Percentiles rank a stretch among this genome's conserved stretches.
phyloP scores from a whole-genome alignment of 2,797 vertebrate species.

The Hylomyscus alleni region DNA sequence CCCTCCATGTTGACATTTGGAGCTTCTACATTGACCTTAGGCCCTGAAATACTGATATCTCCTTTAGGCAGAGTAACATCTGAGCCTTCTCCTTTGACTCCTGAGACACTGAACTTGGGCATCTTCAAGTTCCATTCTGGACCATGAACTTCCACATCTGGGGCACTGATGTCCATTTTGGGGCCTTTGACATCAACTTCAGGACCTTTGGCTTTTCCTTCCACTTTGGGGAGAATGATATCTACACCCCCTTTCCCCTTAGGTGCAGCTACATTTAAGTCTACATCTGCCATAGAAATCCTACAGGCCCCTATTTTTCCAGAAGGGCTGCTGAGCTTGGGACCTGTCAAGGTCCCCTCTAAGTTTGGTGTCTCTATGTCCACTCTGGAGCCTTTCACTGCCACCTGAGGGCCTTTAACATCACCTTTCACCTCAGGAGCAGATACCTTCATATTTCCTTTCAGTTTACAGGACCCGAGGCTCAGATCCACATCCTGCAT shows the following conservation, averaged over 20 bases:
- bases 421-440: slow-evolving; percentile 78
- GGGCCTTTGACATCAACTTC: slow-evolving; percentile 84
- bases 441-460: slow-evolving; percentile 67
- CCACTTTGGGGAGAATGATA: slow-evolving; percentile 77
- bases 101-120: slow-evolving; percentile 81
- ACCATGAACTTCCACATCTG: slow-evolving; percentile 37
- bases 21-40: slow-evolving; percentile 79
- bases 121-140: slow-evolving; percentile 84
- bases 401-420: slow-evolving; percentile 77
- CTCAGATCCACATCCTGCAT: slow-evolving; percentile 88
- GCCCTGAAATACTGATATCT: slow-evolving; percentile 75
- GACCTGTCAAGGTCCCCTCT: slow-evolving; percentile 81
- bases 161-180: neutral
- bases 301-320: slow-evolving; percentile 75
- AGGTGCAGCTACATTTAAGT: slow-evolving; percentile 84
- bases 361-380: slow-evolving; percentile 76
- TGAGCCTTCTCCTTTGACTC: slow-evolving; percentile 76
- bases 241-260: slow-evolving; percentile 86
- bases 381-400: slow-evolving; percentile 78
- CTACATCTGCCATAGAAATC: slow-evolving; percentile 87
- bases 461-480: slow-evolving; percentile 81
- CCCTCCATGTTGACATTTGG: slow-evolving; percentile 77
- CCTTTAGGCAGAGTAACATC: slow-evolving; percentile 70
- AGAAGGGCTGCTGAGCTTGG: slow-evolving; percentile 79
- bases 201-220: slow-evolving; percentile 84